Evolutionary conservation across 2,113 vertebrate genomes (phyloP), one percentile per base, ranked within the genome.

Genomic region (Colinus virginianus): DNA sequence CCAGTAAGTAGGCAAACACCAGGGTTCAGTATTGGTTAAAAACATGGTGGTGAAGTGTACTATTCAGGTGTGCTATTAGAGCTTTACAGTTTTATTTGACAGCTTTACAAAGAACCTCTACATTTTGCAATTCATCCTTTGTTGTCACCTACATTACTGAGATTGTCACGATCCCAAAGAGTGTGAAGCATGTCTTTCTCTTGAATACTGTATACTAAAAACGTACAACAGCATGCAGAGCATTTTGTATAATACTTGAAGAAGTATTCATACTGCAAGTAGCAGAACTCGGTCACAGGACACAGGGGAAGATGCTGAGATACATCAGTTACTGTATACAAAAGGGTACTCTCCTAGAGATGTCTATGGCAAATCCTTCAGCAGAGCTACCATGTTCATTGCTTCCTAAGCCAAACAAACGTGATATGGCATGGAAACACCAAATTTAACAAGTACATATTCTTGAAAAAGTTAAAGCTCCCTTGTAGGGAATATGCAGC

Each of bases 401-500:
- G 78, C 34, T 9, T 49, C 21, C 30, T 12, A 6, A 48, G 58
- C 32, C 68, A 46, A 70, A 48, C 19, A 75, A 49, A 84, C 13
- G 45, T 20, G 59, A 38, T 32, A 63, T 14, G 34, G 46, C 46
- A 46, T 7, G 10, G 42, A 53, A 91, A 71, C 9, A 51, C 56
- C 30, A 40, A 34, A 69, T 76, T n/a, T 5, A 55, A 59, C 79
- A 75, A 32, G 34, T 45, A 63, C 10, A 40, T 28, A 28, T 40
- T 62, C 19, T 19, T 55, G 34, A 64, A 69, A 32, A 67, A 11
- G 38, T 58, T 21, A 67, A 40, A 19, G 5, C 13, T 25, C 18
- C 7, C 17, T 7, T 23, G 23, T 6, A 70, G 32, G 40, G 28
- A 49, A 64, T 28, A 26, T 0, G 0, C 7, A 56, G 45, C 32